Base-by-base conservation (phyloP, 2,113 vertebrate species). In the Chunga burmeisteri region DNA sequence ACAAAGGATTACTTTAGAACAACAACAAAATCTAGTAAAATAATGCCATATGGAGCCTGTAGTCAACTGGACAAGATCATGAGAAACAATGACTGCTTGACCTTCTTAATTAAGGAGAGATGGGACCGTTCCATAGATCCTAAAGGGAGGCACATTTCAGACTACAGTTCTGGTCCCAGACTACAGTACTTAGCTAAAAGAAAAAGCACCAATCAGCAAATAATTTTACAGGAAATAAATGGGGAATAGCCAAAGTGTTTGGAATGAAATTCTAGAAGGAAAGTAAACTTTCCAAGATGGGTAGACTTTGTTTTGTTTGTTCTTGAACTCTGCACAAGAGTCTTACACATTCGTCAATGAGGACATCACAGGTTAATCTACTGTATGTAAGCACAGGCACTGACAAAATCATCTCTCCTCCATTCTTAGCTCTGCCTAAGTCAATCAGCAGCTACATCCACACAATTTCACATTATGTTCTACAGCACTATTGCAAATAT, bases 211-310 rank as follows among this genome's bases (percentile, higher is more conserved):
- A 73, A 77, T 29, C 67, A 81, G 84, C 46, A 42, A 94, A 75
- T n/a, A 47, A 47, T 73, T 92, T 96, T 96, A 82, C 13, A 68
- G 86, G 92, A 98, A 98, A 92, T 89, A 94, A 5, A 34, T 42
- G n/a, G 67, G 56, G 81, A 97, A 81, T 25, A 27, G 80, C 71
- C 44, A 73, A 88, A 88, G 49, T 74, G 42, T 94, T 97, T 92
- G 65, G 58, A 95, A 92, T 88, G 42, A 97, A 97, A 97, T 92
- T 53, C 83, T 96, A 90, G 81, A 97, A 94, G 72, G 72, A 93
- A 96, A 96, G 89, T 75, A 94, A 97, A 96, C 65, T 96, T 94
- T 67, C 94, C 67, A n/a, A 11, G 63, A 95, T 78, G 59, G 83
- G 71, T 47, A 94, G 77, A 87, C 93, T 87, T 95, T 96, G 80